phyloP scores from a whole-genome alignment of 2,113 vertebrate genomes.

The Ia io region DNA sequence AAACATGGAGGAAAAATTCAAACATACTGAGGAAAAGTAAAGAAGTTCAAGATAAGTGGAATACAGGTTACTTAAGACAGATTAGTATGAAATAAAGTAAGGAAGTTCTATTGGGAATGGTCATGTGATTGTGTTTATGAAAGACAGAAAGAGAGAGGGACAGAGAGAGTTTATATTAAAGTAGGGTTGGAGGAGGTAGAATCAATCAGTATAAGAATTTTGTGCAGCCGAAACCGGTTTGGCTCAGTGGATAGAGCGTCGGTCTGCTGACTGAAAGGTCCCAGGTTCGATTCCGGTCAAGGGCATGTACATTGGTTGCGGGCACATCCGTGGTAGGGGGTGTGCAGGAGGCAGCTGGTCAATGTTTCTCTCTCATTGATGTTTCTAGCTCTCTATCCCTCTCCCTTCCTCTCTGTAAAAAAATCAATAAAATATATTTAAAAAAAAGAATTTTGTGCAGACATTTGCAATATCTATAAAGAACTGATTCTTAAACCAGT shows the following conservation, averaged over 20 bases:
- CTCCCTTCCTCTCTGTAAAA: too few species aligned
- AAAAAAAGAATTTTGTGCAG: background rate
- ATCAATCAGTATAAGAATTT: background rate
- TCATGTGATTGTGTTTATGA: background rate
- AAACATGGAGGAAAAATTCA: background rate
- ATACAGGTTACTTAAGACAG: background rate
- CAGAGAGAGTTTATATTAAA: background rate
- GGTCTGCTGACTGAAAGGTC: too few species aligned
- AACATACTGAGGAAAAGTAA: background rate
- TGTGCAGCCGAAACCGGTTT: background rate
- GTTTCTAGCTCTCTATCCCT: too few species aligned
- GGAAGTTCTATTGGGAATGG: background rate
- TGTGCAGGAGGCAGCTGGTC: too few species aligned
- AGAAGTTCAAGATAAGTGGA: background rate
- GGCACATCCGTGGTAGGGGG: too few species aligned
- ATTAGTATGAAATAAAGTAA: background rate
- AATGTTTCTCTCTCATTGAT: too few species aligned
- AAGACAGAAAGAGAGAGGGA: background rate
- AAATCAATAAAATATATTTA: too few species aligned
- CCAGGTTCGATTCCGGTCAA: too few species aligned
- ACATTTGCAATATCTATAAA: background rate
- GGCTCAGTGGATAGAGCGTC: too few species aligned
- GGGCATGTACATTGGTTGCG: too few species aligned
- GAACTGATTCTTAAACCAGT: background rate
- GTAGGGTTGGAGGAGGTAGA: background rate